Base-by-base conservation (phyloP, 2,797 vertebrate species). In the Xiphorhynchus erythropygius region DNA sequence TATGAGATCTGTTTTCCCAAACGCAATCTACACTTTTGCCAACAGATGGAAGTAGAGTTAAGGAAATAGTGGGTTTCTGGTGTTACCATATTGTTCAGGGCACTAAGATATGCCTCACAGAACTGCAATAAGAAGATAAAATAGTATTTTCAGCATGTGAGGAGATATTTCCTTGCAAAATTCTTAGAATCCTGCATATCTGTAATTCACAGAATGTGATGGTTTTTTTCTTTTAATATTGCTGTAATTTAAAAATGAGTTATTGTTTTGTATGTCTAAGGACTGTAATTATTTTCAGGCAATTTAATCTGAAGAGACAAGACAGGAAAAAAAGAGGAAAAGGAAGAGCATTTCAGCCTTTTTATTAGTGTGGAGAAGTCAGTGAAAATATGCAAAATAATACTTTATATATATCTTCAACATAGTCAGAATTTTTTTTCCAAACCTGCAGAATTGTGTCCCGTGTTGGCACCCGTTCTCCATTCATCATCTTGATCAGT, bases 41-140 rank as follows among this genome's bases (percentile, higher is more conserved):
- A 95, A 87, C 37, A 96, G 98, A 94, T 97, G 98, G 98, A 94
- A 97, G 92, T 75, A 97, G 86, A 96, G 56, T 84, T 96, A 96
- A 97, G 78, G 80, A 83, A 96, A 97, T 97, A 35, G 8, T 4
- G 41, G 14, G 32, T 19, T 33, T 8, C 8, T 39, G 7, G 7
- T 18, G 3, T 7, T 59, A 16, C 7, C 13, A 8, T 7, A 5
- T 3, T 53, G 18, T 32, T 22, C 50, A 27, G 25, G 9, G 2
- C 14, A 10, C 9, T 11, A 25, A 73, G 10, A n/a, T 0, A 5
- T 22, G 13, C 13, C 42, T 37, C 17, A 25, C 1, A 70, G 32
- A 75, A 59, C 23, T 1, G 2, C 23, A 57, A 56, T 81, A 73
- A 42, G 0, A 35, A 23, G 4, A 32, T 24, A 78, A 85, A 85